phyloP scores from a whole-genome alignment of 1,140 invertebrate genomes.

The Brachionus manjavacas region DNA sequence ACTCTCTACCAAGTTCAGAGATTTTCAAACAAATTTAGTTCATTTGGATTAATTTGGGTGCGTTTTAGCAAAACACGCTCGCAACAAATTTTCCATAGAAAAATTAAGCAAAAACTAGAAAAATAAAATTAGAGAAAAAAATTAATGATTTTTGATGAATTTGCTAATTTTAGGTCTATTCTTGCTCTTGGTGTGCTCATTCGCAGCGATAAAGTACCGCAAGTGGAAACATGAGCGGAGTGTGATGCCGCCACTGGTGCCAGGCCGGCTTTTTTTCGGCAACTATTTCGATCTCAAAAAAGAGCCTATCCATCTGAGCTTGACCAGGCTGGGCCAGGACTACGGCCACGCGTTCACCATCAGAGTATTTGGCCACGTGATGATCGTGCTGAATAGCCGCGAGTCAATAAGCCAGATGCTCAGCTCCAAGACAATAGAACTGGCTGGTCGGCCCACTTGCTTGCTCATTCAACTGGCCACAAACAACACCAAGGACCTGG shows the following conservation, averaged over 20 bases:
- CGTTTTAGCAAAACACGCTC: neutral
- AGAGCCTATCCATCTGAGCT: neutral
- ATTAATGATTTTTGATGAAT: neutral
- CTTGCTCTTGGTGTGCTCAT: neutral
- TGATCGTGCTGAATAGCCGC: neutral
- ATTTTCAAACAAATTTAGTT: neutral
- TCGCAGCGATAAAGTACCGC: neutral
- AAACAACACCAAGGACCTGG: neutral
- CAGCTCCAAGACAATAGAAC: neutral
- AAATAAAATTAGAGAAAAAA: neutral
- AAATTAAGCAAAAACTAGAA: neutral
- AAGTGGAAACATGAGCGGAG: neutral
- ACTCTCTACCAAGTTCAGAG: neutral
- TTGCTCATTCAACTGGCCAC: neutral
- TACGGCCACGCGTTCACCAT: neutral
- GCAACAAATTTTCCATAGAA: neutral
- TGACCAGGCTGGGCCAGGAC: neutral
- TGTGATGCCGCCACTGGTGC: neutral
- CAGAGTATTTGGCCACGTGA: neutral
- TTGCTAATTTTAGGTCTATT: neutral
- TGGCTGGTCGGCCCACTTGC: neutral
- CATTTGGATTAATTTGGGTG: neutral
- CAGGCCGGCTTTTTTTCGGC: neutral
- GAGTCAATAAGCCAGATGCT: neutral
- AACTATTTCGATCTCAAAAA: slow-evolving; percentile 2